Base-by-base conservation (phyloP, 2,888 invertebrate species). In the Hirtodrosophila histrioides region DNA sequence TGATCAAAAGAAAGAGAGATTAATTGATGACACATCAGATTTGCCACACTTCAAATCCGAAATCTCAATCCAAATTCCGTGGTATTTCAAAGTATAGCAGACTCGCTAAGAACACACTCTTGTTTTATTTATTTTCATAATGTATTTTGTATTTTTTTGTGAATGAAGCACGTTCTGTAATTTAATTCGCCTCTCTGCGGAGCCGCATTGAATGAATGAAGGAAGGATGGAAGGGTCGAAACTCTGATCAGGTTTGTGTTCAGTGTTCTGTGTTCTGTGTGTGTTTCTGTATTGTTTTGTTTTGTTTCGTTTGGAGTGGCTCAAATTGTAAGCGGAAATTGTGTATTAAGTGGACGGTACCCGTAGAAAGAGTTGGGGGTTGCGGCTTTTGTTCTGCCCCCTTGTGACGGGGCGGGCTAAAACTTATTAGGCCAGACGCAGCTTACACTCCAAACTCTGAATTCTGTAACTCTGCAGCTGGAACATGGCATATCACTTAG, bases 401-500 rank as follows among this genome's bases (percentile, higher is more conserved):
- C 49, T 37, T 23, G 23, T 39, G 50, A 17, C 36, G 6, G 5
- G 27, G 5, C 7, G 31, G 31, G 63, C 43, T n/a, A 36, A 64
- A 63, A 63, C 62, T 64, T 51, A 63, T 63, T 63, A 64, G 63
- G 63, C 63, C 43, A 24, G 17, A 29, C 24, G 27, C 6, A 6
- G 12, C 39, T 33, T 27, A 27, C 1, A 27, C 1, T 40, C 35
- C 17, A 48, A 57, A 53, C 37, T 61, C 33, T 36, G 41, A 48
- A 33, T 46, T 40, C 36, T 48, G 51, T 17, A 51, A 40, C 36
- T 53, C 57, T 37, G 64, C 55, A 37, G 43, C 66, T 71, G 75
- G 66, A 41, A 86, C 81, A 81, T 86, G 80, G 81, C 84, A 80
- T 80, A 82, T 86, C 81, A 86, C 86, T 82, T 82, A 80, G 75